Evolutionary conservation across 2,113 vertebrate species (phyloP).

Genomic region (Antechinus stuartii): DNA sequence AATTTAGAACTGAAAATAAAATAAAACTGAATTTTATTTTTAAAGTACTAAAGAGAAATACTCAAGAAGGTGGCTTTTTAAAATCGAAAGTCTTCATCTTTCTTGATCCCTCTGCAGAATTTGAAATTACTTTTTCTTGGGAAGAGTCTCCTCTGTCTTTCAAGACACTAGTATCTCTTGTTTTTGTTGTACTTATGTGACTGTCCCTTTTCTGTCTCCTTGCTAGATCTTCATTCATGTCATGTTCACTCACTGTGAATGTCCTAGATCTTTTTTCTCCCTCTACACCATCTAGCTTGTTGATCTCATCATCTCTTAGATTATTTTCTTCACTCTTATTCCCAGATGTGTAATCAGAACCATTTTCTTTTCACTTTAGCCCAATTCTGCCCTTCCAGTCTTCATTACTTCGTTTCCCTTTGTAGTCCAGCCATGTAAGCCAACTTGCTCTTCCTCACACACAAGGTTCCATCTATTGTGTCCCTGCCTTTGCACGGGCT

Average conservation of each 20-base stretch:
- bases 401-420: not conserved
- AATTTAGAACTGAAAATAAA: not conserved
- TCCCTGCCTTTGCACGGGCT: not conserved
- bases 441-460: not conserved
- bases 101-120: not conserved
- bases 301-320: not conserved
- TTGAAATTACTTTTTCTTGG: not conserved
- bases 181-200: not conserved
- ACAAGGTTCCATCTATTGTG: not conserved
- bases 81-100: not conserved
- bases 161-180: not conserved
- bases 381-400: not conserved
- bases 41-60: not conserved
- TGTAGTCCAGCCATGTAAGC: not conserved
- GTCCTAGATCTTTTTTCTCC: not conserved
- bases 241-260: no score
- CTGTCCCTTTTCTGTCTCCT: not conserved
- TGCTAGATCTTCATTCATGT: not conserved
- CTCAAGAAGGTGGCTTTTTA: not conserved
- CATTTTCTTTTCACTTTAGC: not conserved
- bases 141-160: not conserved
- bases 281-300: not conserved
- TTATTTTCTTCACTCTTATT: not conserved
- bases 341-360: not conserved
- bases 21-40: not conserved